Percentiles rank a stretch among this genome's conserved stretches.
Conservation (phyloP, 2,888 invertebrate genomes). For the Protodeltote pygarga region DNA sequence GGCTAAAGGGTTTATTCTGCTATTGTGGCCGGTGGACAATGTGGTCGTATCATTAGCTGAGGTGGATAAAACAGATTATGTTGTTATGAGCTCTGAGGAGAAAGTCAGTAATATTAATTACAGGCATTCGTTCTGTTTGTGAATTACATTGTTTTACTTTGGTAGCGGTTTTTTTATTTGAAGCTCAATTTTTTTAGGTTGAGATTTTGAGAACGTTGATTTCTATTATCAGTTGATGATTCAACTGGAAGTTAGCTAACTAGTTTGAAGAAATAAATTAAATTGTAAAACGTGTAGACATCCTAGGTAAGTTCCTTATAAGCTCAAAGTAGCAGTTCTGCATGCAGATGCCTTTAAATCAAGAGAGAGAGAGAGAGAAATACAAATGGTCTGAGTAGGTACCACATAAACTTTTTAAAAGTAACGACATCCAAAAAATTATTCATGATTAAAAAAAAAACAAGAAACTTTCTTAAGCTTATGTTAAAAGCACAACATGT, state of each 20-base stretch:
- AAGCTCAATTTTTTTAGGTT: constrained; percentile 1
- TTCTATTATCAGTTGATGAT: no score
- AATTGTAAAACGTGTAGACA: no score
- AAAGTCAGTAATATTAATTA: constrained; percentile 28
- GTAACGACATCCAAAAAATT: constrained; percentile 21
- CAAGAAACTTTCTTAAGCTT: constrained; percentile 47
- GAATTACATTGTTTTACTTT: constrained; percentile 16
- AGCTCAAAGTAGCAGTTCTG: no score
- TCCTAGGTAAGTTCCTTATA: no score
- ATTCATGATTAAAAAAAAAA: constrained; percentile 29
- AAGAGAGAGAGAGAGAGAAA: no score
- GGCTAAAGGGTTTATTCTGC: constrained; percentile 62
- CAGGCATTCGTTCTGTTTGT: constrained; percentile 30
- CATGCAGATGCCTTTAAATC: no score
- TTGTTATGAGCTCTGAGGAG: constrained; percentile 40
- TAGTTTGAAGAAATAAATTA: no score
- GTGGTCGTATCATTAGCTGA: constrained; percentile 39
- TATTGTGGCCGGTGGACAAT: constrained; percentile 32
- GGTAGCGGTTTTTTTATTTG: constrained; percentile 3
- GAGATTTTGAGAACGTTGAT: constrained; percentile 6
- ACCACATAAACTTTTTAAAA: constrained; percentile 19
- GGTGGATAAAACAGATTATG: constrained; percentile 37
- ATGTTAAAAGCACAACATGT: constrained; percentile 74
- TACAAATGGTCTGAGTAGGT: not conserved
- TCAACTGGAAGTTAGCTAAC: no score